Conservation (phyloP, 2,797 vertebrate species). For the Anabas testudineus region DNA sequence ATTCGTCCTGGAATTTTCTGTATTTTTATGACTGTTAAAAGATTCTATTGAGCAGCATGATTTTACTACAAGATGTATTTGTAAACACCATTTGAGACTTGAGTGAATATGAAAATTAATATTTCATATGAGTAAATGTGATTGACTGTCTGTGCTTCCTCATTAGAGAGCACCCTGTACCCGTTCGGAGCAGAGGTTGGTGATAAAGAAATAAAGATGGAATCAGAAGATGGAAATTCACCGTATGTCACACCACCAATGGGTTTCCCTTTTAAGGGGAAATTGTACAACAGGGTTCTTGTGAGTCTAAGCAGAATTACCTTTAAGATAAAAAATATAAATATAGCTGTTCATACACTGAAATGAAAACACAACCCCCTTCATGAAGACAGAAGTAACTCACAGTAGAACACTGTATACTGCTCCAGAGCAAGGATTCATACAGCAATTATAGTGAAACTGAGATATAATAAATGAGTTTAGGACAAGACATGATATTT, state of each 20-base stretch:
- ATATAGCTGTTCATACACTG: too few species aligned
- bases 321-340: background rate
- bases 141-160: slow-evolving; percentile 31
- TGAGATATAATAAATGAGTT: too few species aligned
- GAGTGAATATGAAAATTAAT: background rate
- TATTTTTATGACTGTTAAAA: background rate
- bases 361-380: too few species aligned
- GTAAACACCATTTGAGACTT: background rate
- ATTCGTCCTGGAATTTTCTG: background rate
- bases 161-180: slow-evolving; percentile 82
- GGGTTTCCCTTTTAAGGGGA: slow-evolving; percentile 84
- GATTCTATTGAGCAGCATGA: background rate
- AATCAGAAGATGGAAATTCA: slow-evolving; percentile 83
- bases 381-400: background rate
- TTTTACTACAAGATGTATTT: background rate
- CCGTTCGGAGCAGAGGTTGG: slow-evolving; percentile 84
- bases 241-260: slow-evolving; percentile 83
- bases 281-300: slow-evolving; percentile 82
- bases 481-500: background rate
- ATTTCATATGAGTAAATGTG: background rate
- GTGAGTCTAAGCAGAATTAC: slow-evolving; percentile 76
- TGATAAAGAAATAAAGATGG: slow-evolving; percentile 75
- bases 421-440: too few species aligned
- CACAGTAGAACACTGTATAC: background rate
- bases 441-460: too few species aligned